Evolutionary conservation across 2,888 invertebrate species (phyloP).

Genomic region (Falcaria lacertinaria): DNA sequence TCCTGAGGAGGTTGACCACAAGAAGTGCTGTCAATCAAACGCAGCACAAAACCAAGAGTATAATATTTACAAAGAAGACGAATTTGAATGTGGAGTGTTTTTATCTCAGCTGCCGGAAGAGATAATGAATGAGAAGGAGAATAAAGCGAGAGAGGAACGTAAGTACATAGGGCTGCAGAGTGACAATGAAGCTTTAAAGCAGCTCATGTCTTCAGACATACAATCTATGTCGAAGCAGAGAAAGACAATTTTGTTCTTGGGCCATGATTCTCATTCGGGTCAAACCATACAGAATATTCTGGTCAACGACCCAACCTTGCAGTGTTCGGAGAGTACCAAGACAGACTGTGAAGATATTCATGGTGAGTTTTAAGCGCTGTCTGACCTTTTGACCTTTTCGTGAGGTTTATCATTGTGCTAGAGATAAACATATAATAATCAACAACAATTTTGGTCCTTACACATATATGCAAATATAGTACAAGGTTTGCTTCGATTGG

Average conservation of each 20-base stretch:
- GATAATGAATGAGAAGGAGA: constrained; percentile 50
- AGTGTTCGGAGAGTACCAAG: constrained; percentile 35
- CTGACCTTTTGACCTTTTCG: too few relatives aligned
- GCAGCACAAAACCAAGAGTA: constrained; percentile 24
- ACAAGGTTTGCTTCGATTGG: too few relatives aligned
- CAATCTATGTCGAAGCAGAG: constrained; percentile 54
- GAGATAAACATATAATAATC: too few relatives aligned
- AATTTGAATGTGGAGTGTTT: constrained; percentile 56
- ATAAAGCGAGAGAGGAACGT: constrained; percentile 34
- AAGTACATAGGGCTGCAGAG: constrained; percentile 39
- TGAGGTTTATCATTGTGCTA: too few relatives aligned
- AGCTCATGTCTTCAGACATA: constrained; percentile 61
- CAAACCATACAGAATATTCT: constrained; percentile 68
- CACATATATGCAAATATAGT: too few relatives aligned
- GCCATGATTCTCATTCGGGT: constrained; percentile 51
- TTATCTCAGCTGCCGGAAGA: constrained; percentile 54
- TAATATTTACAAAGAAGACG: constrained; percentile 49
- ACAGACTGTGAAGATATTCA: constrained; percentile 36
- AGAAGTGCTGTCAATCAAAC: constrained; percentile 33
- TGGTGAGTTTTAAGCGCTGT: too few relatives aligned
- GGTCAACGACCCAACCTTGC: constrained; percentile 48
- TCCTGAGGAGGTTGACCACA: constrained; percentile 37
- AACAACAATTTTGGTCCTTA: too few relatives aligned
- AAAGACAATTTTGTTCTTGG: constrained; percentile 62
- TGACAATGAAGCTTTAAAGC: constrained; percentile 57